Percentiles rank a stretch among this genome's conserved stretches.
These are phyloP conservation scores for Etheostoma cragini DNA, from an alignment of 2,113 vertebrate genomes.

Conservation along the genomic window DNA sequence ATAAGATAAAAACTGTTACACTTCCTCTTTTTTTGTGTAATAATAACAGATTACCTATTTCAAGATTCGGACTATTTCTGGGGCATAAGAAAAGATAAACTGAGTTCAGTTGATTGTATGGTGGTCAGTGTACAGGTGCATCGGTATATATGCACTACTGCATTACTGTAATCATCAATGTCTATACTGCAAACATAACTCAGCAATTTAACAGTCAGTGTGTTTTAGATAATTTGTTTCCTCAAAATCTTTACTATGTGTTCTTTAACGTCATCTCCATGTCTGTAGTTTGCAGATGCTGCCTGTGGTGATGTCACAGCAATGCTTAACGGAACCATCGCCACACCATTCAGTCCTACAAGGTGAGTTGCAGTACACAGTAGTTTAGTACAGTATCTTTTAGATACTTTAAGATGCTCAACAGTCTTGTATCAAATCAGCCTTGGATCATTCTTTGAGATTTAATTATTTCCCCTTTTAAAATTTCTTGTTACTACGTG, in stretches of 20 bases:
- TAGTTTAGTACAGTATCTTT: too few species aligned
- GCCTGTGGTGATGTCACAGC: constrained; percentile 87
- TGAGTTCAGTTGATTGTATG: too few species aligned
- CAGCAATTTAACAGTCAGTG: too few species aligned
- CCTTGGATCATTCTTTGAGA: too few species aligned
- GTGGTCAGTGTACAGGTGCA: too few species aligned
- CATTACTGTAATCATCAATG: too few species aligned
- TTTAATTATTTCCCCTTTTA: too few species aligned
- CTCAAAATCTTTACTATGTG: too few species aligned
- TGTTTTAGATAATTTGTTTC: too few species aligned
- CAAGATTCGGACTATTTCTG: neutral
- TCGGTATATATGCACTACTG: neutral
- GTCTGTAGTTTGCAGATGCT: constrained; percentile 87
- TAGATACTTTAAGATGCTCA: neutral
- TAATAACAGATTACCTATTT: neutral
- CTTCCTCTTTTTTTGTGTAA: neutral
- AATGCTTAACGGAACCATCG: constrained; percentile 88
- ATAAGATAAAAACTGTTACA: neutral
- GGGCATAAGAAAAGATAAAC: too few species aligned
- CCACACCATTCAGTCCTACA: constrained; percentile 73
- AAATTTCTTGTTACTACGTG: too few species aligned
- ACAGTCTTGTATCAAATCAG: neutral
- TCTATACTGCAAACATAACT: neutral
- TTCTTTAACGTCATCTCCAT: neutral
- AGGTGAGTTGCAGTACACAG: constrained; percentile 78